Percentiles rank a stretch among this genome's conserved stretches.
Evolutionary conservation across 2,888 invertebrate genomes (phyloP).

Genomic region (Thecophora atra): DNA sequence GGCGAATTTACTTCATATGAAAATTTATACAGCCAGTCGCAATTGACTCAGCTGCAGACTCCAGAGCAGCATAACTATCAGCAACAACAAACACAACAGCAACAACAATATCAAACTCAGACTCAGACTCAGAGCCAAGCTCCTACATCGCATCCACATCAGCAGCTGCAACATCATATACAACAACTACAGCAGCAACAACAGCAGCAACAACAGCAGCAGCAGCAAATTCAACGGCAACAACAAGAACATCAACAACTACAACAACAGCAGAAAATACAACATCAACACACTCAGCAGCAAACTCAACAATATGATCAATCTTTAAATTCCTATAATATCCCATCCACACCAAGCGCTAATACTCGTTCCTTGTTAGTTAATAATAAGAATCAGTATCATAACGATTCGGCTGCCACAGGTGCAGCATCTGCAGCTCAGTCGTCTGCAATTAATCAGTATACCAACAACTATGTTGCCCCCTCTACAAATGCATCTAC

Average conservation of each 20-base stretch:
- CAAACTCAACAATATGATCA: constrained; percentile 26
- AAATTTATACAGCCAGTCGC: constrained; percentile 38
- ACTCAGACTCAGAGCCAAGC: background rate
- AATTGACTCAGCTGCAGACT: constrained; percentile 45
- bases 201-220: constrained; percentile 34
- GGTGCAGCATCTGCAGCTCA: constrained; percentile 23
- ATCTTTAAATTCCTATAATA: constrained; percentile 25
- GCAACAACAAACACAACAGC: constrained; percentile 32
- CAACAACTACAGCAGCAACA: constrained; percentile 37
- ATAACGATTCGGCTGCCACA: constrained; percentile 29
- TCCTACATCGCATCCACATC: constrained; percentile 8
- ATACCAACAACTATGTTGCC: background rate
- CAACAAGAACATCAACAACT: constrained; percentile 38
- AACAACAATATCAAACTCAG: constrained; percentile 24
- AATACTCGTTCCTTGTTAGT: constrained; percentile 13
- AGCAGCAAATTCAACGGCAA: constrained; percentile 30
- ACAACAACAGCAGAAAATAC: constrained; percentile 21
- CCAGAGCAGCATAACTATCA: constrained; percentile 36
- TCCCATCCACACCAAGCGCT: constrained; percentile 6
- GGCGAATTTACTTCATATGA: constrained; percentile 45
- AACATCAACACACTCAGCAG: constrained; percentile 34
- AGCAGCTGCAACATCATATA: constrained; percentile 28
- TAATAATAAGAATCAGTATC: constrained; percentile 27
- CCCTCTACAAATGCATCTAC: constrained; percentile 37
- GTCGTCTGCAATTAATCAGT: constrained; percentile 20